Evolutionary conservation across 1,140 invertebrate genomes (phyloP).

Genomic region (Pachypsylla venusta): DNA sequence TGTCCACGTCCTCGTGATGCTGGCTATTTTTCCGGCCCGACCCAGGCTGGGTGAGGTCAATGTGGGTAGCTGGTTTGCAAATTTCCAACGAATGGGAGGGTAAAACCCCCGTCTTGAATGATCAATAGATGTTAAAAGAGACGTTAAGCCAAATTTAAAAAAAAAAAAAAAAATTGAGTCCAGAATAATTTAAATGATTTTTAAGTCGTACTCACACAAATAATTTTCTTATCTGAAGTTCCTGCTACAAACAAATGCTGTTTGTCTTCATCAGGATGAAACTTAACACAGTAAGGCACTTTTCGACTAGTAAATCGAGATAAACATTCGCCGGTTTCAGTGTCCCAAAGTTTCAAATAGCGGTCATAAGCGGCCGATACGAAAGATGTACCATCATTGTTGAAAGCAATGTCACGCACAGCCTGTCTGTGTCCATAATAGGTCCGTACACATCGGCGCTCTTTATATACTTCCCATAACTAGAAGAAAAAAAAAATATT

Average conservation of each 20-base stretch:
- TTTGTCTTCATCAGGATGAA: slow-evolving; percentile 93
- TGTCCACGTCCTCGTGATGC: too few species aligned
- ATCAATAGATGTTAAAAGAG: too few species aligned
- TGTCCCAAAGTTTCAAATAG: slow-evolving; percentile 98
- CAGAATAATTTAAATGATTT: too few species aligned
- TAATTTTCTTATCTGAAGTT: slow-evolving; percentile 98
- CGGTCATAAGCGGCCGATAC: slow-evolving; percentile 82
- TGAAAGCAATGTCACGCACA: slow-evolving; percentile 91
- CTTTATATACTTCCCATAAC: slow-evolving; percentile 97
- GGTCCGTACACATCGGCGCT: slow-evolving; percentile 82
- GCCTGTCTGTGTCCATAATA: slow-evolving; percentile 95
- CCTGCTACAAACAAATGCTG: slow-evolving; percentile 96
- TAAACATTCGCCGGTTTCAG: slow-evolving; percentile 86
- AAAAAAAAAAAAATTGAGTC: too few species aligned
- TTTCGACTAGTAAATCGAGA: slow-evolving; percentile 87
- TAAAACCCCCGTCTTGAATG: too few species aligned
- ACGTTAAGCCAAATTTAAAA: too few species aligned
- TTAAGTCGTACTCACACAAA: slow-evolving; percentile 92
- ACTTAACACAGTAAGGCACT: slow-evolving; percentile 95
- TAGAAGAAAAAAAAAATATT: slow-evolving; percentile 34
- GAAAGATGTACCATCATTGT: slow-evolving; percentile 84
- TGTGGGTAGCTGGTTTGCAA: too few species aligned
- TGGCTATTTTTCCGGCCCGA: too few species aligned
- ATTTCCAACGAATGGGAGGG: too few species aligned
- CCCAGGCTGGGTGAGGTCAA: too few species aligned